A percentile compares a stretch with the other conserved stretches of the same genome.
Conservation (phyloP, 2,888 invertebrate genomes). For the Caenorhabditis angaria region DNA sequence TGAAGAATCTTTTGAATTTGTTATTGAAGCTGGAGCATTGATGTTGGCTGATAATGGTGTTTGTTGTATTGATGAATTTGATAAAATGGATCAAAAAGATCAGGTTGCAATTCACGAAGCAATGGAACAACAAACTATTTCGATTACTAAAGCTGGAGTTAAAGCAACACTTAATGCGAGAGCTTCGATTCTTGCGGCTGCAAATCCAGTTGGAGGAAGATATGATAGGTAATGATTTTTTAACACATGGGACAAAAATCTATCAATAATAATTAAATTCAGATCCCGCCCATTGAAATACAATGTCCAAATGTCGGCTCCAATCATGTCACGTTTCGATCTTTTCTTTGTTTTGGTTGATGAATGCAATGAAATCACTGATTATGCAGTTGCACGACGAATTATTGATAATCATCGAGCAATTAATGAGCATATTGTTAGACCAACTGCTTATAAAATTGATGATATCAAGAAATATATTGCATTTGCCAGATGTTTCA, state of each 20-base stretch:
- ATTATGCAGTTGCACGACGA: conserved; percentile 94
- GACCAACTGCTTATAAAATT: conserved; percentile 84
- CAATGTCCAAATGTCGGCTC: conserved; percentile 90
- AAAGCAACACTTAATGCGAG: conserved; percentile 94
- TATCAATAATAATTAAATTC: not conserved
- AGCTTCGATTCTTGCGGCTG: conserved; percentile 96
- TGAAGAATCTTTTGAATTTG: conserved; percentile 97
- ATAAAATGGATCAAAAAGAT: conserved; percentile 97
- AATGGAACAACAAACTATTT: conserved; percentile 99
- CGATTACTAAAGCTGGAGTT: conserved; percentile 83
- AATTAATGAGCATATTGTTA: conserved; percentile 80
- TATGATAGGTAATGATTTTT: conserved; percentile 80
- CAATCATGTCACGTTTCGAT: conserved; percentile 99
- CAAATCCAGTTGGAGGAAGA: conserved; percentile 95
- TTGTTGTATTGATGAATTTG: conserved; percentile 90
- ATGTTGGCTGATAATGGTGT: conserved; percentile 92
- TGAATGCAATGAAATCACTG: conserved; percentile 91
- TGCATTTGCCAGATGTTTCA: conserved; percentile 94
- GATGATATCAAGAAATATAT: conserved; percentile 93
- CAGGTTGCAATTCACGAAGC: conserved; percentile 97
- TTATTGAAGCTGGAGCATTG: conserved; percentile 98
- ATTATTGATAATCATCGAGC: conserved; percentile 90
- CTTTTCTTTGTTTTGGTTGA: conserved; percentile 97
- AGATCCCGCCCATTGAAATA: conserved; percentile 86
- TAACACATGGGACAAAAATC: not conserved